Evolutionary conservation across 2,113 vertebrate species (phyloP), one percentile per base, ranked within the genome.

Genomic region (Andinoacara biseriatus): DNA sequence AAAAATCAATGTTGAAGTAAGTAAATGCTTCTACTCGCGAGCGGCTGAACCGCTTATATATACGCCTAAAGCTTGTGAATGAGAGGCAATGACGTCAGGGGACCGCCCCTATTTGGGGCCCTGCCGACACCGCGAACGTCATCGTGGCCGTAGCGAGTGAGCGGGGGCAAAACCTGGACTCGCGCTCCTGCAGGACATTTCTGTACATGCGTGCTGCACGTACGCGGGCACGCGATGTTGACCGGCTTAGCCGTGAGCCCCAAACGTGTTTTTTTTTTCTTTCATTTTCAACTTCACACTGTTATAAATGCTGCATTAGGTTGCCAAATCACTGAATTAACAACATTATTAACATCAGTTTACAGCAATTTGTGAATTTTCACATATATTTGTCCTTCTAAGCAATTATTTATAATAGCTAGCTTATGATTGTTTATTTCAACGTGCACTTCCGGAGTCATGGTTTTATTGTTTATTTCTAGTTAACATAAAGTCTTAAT

Each of bases 81-180:
- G 65, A 85, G 76, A 49, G 11, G 1, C 2, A 1, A 22, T 92
- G 89, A 94, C 94, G 94, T 94, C 83, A 86, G 15, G 5, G 2
- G 5, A 0, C 92, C 93, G 84, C 92, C 91, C 62, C 58, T 43
- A 7, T n/a, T 33, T 89, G 93, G 94, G 89, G 11, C 5, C 4
- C 20, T 72, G 93, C 93, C 95, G 84, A 40, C 40, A 3, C 9
- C 29, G 78, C 81, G 5, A 84, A 95, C 94, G 94, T 96, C 94
- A 95, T 89, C 33, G 10, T 15, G 31, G 31, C 10, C 4, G 26
- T 35, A 49, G 24, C 0, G 58, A 5, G 24, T 14, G 49, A 57
- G 8, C 9, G 17, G 6, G 76, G 17, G 18, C 57, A 17, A n/a
- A 26, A 5, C 56, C 1, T 26, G 29, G 10, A 81, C 76, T 52